A percentile compares a stretch with the other conserved stretches of the same genome.
phyloP scores from a whole-genome alignment of 53 echinoderm and acorn worm species.

The Holothuria leucospilota region DNA sequence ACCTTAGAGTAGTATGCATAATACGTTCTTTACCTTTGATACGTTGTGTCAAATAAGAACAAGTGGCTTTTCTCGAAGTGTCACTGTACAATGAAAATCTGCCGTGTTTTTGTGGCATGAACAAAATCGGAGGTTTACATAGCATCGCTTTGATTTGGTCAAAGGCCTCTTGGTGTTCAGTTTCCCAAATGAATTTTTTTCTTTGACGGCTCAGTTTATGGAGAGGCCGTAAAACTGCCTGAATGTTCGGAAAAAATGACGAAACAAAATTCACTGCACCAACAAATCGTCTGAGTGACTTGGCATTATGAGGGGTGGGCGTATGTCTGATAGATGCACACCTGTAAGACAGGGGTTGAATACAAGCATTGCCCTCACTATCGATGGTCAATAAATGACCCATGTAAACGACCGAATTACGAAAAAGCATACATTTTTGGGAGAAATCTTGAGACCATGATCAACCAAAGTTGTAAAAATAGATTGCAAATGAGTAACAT shows the following conservation, averaged over 20 bases:
- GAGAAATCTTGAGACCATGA: conserved; percentile 37
- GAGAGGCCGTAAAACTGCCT: background rate
- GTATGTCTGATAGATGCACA: conserved; percentile 9
- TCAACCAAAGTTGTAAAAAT: conserved; percentile 25
- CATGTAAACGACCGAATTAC: conserved; percentile 23
- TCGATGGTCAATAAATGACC: background rate
- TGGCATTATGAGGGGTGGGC: conserved; percentile 10
- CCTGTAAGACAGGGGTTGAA: background rate
- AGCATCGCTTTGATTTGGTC: too few relatives aligned
- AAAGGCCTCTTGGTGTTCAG: too few relatives aligned
- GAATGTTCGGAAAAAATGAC: conserved; percentile 30
- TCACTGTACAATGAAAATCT: too few relatives aligned
- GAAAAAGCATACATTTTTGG: conserved; percentile 27
- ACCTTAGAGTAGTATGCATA: too few relatives aligned
- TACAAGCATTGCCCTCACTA: background rate
- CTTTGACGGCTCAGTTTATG: too few relatives aligned
- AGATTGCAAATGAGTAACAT: conserved; percentile 43
- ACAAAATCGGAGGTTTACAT: too few relatives aligned
- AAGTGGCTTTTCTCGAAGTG: too few relatives aligned
- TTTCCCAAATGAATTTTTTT: too few relatives aligned
- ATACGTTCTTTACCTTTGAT: too few relatives aligned
- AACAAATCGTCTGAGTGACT: conserved; percentile 15
- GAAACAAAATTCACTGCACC: conserved; percentile 49
- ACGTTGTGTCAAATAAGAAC: too few relatives aligned
- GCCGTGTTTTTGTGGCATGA: too few relatives aligned